Base-by-base conservation (phyloP, 2,113 vertebrate species). In the Lamprologus speciosus region DNA sequence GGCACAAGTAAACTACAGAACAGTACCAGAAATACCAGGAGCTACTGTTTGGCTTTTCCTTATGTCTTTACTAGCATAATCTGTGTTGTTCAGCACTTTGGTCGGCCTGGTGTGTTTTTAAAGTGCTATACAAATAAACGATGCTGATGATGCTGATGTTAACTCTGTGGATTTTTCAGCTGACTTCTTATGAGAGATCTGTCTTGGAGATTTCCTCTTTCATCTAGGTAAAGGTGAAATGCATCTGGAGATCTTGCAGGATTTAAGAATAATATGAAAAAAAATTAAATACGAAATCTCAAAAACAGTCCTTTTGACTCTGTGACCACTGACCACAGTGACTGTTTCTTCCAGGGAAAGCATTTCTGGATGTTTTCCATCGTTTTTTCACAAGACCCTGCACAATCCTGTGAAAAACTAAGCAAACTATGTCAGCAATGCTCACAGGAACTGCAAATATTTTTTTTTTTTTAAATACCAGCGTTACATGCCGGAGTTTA, bases 401-500 rank as follows among this genome's bases (percentile, higher is more conserved):
- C 11, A 78, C 26, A 78, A 28, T 47, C 1, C 14, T 75, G 42
- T 75, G 9, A 70, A 6, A 70, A 42, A 23, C 12, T 6, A 37
- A 68, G 4, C 19, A 68, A 37, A 37, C 63, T 31, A 58, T 31
- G 57, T 31, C 14, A 60, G 26, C 26, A 68, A 37, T 37, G 63
- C 33, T 68, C 19, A 68, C 3, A 73, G 37, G 8, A 7, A 10
- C 37, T 73, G 68, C 68, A 70, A 45, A 73, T 45, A 16, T 2
- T 0, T 0, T 5, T 4, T 23, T 2, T 51, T n/a, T 0, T n/a
- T n/a, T n/a, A 63, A n/a, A 11, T n/a, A 37, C 26, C 26, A 68
- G 33, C 2, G 0, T 42, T 26, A 73, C 37, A 73, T 73, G 21
- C 21, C 8, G 17, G 37, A 37, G 10, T 68, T 37, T 37, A 14